Percentiles rank a stretch among this genome's conserved stretches.
Conservation (phyloP, 2,888 invertebrate genomes). For the Blastobasis lacticolella region DNA sequence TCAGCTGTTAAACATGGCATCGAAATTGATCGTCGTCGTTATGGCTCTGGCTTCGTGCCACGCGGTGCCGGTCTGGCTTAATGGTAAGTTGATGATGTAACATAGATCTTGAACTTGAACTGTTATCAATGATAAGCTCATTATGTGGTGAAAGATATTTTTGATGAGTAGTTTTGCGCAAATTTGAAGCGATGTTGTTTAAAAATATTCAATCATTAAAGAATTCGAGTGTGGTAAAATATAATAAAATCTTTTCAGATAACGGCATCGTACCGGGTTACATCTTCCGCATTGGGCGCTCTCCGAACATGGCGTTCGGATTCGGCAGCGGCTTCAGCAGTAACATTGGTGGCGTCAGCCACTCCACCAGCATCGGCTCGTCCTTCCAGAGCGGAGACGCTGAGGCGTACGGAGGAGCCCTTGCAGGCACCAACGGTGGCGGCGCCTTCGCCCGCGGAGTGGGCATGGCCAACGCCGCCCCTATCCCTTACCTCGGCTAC, state of each 20-base stretch:
- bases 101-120: constrained; percentile 1
- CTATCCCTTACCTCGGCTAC: constrained; percentile 20
- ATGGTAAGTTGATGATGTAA: constrained; percentile 27
- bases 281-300: constrained; percentile 36
- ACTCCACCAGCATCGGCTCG: constrained; percentile 47
- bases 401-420: constrained; percentile 45
- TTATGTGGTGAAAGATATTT: too few relatives aligned
- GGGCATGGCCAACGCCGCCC: constrained; percentile 42
- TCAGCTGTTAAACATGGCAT: constrained; percentile 38
- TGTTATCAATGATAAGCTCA: too few relatives aligned
- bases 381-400: constrained; percentile 48
- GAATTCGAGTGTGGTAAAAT: too few relatives aligned
- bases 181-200: too few relatives aligned
- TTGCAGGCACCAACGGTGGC: constrained; percentile 28
- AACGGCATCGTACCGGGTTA: constrained; percentile 24
- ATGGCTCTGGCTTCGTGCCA: constrained; percentile 34
- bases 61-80: constrained; percentile 44
- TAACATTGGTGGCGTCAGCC: constrained; percentile 56
- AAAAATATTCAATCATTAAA: too few relatives aligned
- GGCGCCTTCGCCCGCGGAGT: constrained; percentile 40
- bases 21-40: constrained; percentile 40
- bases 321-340: constrained; percentile 59
- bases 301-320: constrained; percentile 52
- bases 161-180: too few relatives aligned
- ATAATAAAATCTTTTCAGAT: constrained; percentile 13